Base-by-base conservation (phyloP, 2,113 vertebrate genomes). In the Apodemus sylvaticus region DNA sequence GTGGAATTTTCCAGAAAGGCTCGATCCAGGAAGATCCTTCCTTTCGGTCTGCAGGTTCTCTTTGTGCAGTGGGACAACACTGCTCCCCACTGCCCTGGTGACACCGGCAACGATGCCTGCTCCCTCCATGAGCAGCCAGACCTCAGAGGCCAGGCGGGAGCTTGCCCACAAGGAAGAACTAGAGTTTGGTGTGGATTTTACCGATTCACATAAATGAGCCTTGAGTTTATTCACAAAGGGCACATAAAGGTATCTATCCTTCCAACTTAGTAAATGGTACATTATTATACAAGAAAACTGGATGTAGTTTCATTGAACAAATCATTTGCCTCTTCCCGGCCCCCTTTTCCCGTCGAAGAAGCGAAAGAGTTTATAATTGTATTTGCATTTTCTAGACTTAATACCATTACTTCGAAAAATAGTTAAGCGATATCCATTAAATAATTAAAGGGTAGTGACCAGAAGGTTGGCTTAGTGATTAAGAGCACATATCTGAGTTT, bases 1-100 rank as follows among this genome's bases (percentile, higher is more conserved):
- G 90, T 77, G 71, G 90, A 94, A 95, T 92, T 97, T 97, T 94
- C 95, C 95, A 92, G 64, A 58, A 91, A 81, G 64, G 24, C 39
- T 89, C 86, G 85, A 68, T 92, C 20, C 31, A 58, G 58, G 68
- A 97, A 85, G 90, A 87, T 90, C 39, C 51, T 42, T 83, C 12
- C 53, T 70, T 90, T 71, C 42, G 17, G 26, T 94, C 86, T 89
- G 64, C 16, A 87, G 45, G 29, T 81, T 78, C 36, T 94, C 70
- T 87, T 86, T 66, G 29, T 20, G n/a, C 51, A 76, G 42, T 62
- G n/a, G 60, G 62, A 66, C 73, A 83, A 36, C 83, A 20, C 85
- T 20, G 48, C 26, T 7, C 20, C 39, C 86, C 14, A 24, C 48
- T 1, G 34, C 88, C 19, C 36, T 48, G 76, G 1, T 20, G 66